phyloP scores from a whole-genome alignment of 2,888 invertebrate genomes.

The Leptarthrus brevirostris region DNA sequence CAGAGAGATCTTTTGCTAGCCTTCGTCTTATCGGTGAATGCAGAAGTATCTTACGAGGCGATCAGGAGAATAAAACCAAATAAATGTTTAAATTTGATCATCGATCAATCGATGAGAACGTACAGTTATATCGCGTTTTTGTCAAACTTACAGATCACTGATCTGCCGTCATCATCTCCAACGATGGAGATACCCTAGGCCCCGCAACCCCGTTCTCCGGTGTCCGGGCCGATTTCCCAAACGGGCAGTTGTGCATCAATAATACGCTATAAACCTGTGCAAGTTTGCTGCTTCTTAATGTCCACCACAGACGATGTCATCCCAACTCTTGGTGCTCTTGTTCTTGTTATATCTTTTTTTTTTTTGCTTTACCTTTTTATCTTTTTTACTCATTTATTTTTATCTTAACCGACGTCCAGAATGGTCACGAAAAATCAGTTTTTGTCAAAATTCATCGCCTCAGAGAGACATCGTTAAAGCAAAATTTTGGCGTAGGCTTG shows the following conservation, averaged over 20 bases:
- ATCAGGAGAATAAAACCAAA: constrained; percentile 33
- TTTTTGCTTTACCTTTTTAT: not conserved
- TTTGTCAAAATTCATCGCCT: constrained; percentile 46
- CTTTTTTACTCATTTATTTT: constrained; percentile 25
- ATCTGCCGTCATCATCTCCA: constrained; percentile 47
- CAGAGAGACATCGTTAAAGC: constrained; percentile 43
- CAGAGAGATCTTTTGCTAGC: not conserved
- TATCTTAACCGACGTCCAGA: constrained; percentile 37
- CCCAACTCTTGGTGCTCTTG: constrained; percentile 1
- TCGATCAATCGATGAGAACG: constrained; percentile 45
- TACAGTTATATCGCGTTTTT: constrained; percentile 50
- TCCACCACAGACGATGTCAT: constrained; percentile 47
- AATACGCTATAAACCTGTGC: constrained; percentile 11
- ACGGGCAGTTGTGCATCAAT: constrained; percentile 20
- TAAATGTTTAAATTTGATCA: constrained; percentile 45
- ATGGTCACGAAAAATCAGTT: constrained; percentile 47
- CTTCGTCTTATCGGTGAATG: not conserved
- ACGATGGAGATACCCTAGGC: not conserved
- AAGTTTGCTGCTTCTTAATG: constrained; percentile 43
- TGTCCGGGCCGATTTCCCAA: not conserved
- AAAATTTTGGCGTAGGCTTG: constrained; percentile 46
- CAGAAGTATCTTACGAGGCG: constrained; percentile 3
- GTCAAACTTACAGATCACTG: constrained; percentile 49
- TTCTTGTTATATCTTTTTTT: not conserved
- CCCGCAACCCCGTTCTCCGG: constrained; percentile 4